Evolutionary conservation across 2,797 vertebrate genomes (phyloP).

Genomic region (Manis crassicaudata): DNA sequence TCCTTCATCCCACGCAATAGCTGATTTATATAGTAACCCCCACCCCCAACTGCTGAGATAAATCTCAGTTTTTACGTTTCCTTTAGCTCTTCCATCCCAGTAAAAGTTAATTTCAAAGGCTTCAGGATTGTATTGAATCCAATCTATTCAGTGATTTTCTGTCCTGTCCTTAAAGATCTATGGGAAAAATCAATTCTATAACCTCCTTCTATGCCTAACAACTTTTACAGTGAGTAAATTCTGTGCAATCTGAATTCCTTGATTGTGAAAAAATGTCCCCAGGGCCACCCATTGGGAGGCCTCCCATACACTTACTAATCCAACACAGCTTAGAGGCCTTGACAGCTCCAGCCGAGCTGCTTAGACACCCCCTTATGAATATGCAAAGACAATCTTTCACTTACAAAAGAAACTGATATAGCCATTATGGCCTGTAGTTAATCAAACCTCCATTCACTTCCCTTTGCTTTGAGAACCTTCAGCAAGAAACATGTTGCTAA

Average conservation of each 20-base stretch:
- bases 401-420: constrained; percentile 86
- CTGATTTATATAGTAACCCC: neutral
- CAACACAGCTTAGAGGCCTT: constrained; percentile 64
- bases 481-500: constrained; percentile 86
- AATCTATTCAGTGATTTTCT: constrained; percentile 74
- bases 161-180: constrained; percentile 69
- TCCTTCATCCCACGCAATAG: constrained; percentile 11
- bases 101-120: constrained; percentile 73
- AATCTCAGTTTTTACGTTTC: constrained; percentile 57
- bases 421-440: constrained; percentile 85
- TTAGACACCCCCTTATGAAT: constrained; percentile 82
- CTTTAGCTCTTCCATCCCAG: constrained; percentile 48
- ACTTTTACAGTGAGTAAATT: constrained; percentile 80
- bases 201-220: constrained; percentile 73
- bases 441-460: constrained; percentile 87
- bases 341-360: constrained; percentile 76
- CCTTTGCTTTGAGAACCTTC: constrained; percentile 84
- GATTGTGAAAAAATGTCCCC: constrained; percentile 76
- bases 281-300: constrained; percentile 79
- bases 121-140: constrained; percentile 63
- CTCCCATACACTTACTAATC: constrained; percentile 79
- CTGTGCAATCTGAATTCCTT: constrained; percentile 76
- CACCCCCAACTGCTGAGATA: constrained; percentile 50
- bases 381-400: constrained; percentile 83
- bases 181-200: constrained; percentile 81